Evolutionary conservation across 2,113 vertebrate species (phyloP).

Genomic region (Epinephelus cyanopodus): DNA sequence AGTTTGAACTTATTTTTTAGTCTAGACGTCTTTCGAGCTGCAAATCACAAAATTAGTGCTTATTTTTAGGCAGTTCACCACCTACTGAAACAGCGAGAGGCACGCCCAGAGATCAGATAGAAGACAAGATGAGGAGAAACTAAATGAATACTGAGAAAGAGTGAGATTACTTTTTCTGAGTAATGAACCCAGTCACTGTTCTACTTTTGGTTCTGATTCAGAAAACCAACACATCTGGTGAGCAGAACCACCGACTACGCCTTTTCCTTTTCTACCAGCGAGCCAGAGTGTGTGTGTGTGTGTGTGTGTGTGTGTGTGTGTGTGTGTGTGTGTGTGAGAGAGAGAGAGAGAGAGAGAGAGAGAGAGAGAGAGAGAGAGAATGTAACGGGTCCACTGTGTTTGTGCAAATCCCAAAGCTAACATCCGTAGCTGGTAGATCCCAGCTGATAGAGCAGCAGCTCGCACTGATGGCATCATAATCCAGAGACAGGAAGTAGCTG

Average conservation of each 20-base stretch:
- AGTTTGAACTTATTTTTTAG: neutral
- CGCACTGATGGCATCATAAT: slow-evolving; percentile 65
- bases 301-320: slow-evolving; percentile 36
- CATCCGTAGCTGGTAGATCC: slow-evolving; percentile 62
- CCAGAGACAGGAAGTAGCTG: slow-evolving; percentile 68
- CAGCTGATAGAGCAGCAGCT: slow-evolving; percentile 59
- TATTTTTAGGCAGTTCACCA: neutral
- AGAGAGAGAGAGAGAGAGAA: neutral
- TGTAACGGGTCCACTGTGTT: neutral
- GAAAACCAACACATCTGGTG: slow-evolving; percentile 50
- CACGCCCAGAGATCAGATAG: neutral
- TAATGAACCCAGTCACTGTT: neutral
- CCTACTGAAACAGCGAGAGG: neutral
- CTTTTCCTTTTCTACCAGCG: slow-evolving; percentile 32
- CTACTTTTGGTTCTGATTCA: slow-evolving; percentile 16
- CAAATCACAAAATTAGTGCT: slow-evolving; percentile 23
- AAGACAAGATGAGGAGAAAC: neutral
- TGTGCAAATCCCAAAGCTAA: slow-evolving; percentile 66
- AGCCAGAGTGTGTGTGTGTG: slow-evolving; percentile 9
- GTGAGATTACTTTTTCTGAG: neutral
- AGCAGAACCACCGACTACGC: slow-evolving; percentile 58
- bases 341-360: neutral
- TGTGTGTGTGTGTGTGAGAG: slow-evolving; percentile 30
- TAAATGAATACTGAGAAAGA: neutral
- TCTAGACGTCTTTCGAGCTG: slow-evolving; percentile 21